Conservation (phyloP, 35 echinoderm and acorn worm genomes). For the Heliocidaris erythrogramma region DNA sequence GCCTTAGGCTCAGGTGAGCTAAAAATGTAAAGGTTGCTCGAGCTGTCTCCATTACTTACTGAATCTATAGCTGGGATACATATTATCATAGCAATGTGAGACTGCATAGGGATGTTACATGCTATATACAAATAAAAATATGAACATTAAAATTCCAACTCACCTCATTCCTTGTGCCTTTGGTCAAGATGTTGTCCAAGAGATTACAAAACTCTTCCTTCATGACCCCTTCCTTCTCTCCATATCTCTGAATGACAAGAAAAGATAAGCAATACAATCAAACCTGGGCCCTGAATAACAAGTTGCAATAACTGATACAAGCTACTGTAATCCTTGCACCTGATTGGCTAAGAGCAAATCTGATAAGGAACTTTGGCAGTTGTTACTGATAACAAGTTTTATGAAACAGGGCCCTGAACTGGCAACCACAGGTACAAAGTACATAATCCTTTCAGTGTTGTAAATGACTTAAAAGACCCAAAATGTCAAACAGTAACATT, state of each 20-base stretch:
- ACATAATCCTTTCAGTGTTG: not conserved
- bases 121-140: not conserved
- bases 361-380: too few relatives aligned
- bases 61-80: too few relatives aligned
- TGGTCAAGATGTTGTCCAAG: conserved; percentile 60
- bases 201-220: conserved; percentile 80
- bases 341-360: too few relatives aligned
- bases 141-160: conserved; percentile 22
- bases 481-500: not conserved
- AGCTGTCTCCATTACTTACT: too few relatives aligned
- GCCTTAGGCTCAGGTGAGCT: too few relatives aligned
- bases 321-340: too few relatives aligned
- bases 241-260: conserved; percentile 8
- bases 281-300: not conserved
- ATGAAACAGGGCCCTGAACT: not conserved
- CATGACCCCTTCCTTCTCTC: conserved; percentile 36
- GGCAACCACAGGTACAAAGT: not conserved
- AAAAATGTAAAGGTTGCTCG: too few relatives aligned
- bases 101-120: too few relatives aligned
- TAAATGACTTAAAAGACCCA: not conserved
- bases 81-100: too few relatives aligned
- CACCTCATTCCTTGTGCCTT: conserved; percentile 80
- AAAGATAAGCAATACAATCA: not conserved
- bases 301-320: too few relatives aligned
- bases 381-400: too few relatives aligned